phyloP scores from a whole-genome alignment of 1,140 invertebrate species.

The Zelostemma sp. region DNA sequence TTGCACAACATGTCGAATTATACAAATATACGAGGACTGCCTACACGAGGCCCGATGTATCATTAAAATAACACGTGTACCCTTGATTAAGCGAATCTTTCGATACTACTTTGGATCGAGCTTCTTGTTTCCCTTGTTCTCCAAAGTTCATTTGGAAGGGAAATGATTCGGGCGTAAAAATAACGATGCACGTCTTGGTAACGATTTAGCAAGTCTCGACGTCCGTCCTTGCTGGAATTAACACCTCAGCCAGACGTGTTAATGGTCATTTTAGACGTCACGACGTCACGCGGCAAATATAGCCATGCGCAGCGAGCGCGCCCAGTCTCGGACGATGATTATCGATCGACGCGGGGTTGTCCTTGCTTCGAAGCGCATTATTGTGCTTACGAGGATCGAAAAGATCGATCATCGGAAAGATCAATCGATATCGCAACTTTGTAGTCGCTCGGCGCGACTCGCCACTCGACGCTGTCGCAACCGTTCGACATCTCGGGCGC shows the following conservation, averaged over 20 bases:
- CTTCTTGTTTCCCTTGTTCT: background rate
- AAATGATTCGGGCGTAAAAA: background rate
- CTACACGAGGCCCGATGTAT: background rate
- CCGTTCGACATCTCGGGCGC: constrained; percentile 18
- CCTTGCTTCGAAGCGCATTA: constrained; percentile 16
- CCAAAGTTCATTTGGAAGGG: no score
- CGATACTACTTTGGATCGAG: no score
- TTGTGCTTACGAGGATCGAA: constrained; percentile 19
- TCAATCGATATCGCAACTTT: constrained; percentile 24
- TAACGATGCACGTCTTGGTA: background rate
- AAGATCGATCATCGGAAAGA: constrained; percentile 25
- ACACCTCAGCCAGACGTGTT: constrained; percentile 21
- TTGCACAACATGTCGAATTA: background rate
- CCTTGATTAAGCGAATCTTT: background rate
- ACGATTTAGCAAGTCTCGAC: no score
- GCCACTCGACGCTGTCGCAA: constrained; percentile 26
- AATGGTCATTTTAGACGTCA: constrained; percentile 22
- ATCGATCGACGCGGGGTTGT: constrained; percentile 5
- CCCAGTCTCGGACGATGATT: constrained; percentile 9
- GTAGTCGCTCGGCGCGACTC: constrained; percentile 9
- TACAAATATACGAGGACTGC: background rate
- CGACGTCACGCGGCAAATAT: constrained; percentile 11
- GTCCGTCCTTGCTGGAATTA: constrained; percentile 15
- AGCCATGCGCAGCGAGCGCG: constrained; percentile 1
- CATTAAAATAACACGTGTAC: background rate